phyloP scores from a whole-genome alignment of 2,888 invertebrate genomes.

The Hyposoter didymator region DNA sequence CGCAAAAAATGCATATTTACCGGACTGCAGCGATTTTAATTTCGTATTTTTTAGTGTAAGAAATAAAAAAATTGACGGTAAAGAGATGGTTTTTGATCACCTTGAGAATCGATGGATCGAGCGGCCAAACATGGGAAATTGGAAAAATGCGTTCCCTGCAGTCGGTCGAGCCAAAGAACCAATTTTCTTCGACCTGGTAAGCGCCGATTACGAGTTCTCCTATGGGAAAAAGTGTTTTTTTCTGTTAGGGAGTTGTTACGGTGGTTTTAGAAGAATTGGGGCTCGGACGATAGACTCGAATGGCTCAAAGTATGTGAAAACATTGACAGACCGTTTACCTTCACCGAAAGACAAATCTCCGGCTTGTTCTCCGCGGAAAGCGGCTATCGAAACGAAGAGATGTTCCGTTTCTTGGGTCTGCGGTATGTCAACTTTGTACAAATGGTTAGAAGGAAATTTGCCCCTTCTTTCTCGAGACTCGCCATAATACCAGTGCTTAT shows the following conservation, averaged over 20 bases:
- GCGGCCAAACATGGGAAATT: slow-evolving; percentile 84
- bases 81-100: too few species aligned
- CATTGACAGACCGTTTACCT: slow-evolving; percentile 77
- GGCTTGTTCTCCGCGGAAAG: slow-evolving; percentile 80
- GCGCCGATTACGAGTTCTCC: slow-evolving; percentile 85
- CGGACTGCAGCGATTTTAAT: too few species aligned
- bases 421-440: slow-evolving; percentile 81
- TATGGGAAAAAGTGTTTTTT: slow-evolving; percentile 68
- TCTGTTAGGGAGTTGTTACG: not conserved
- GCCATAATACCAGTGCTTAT: slow-evolving; percentile 84
- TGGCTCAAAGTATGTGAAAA: slow-evolving; percentile 22
- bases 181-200: slow-evolving; percentile 85
- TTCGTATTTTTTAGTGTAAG: too few species aligned
- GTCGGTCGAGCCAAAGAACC: slow-evolving; percentile 84
- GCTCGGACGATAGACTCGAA: too few species aligned
- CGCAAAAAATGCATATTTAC: too few species aligned
- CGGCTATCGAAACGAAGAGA: slow-evolving; percentile 81
- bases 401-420: slow-evolving; percentile 74
- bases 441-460: slow-evolving; percentile 81
- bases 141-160: slow-evolving; percentile 85
- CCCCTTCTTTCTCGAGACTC: slow-evolving; percentile 79
- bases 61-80: too few species aligned
- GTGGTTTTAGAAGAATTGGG: not conserved
- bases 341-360: slow-evolving; percentile 83
- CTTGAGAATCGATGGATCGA: slow-evolving; percentile 82